A percentile compares a stretch with the other conserved stretches of the same genome.
Conservation (phyloP, 2,888 invertebrate genomes). For the Drosophila differens region DNA sequence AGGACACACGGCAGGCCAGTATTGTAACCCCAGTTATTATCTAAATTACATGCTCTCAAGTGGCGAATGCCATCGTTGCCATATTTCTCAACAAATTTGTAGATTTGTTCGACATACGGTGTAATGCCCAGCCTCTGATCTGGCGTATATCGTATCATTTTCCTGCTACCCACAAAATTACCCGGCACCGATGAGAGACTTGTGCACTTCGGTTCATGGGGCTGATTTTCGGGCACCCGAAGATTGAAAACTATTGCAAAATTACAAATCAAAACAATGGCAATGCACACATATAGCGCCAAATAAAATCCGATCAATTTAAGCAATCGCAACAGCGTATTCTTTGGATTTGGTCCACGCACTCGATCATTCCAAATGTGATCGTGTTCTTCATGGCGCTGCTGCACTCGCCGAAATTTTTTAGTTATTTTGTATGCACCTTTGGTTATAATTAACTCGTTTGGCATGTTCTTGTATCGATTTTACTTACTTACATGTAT, state of each 20-base stretch:
- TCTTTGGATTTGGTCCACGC: background rate
- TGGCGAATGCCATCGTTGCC: slow-evolving; percentile 27
- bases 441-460: slow-evolving; percentile 34
- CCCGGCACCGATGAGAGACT: slow-evolving; percentile 50
- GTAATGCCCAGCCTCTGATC: slow-evolving; percentile 12
- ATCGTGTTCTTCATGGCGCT: slow-evolving; percentile 3
- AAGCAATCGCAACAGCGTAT: background rate
- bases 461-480: slow-evolving; percentile 42
- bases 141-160: slow-evolving; percentile 36
- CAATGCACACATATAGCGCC: slow-evolving; percentile 23
- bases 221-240: slow-evolving; percentile 14
- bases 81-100: slow-evolving; percentile 23
- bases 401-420: slow-evolving; percentile 31
- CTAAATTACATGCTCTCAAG: slow-evolving; percentile 51
- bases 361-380: background rate
- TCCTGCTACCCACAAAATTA: slow-evolving; percentile 8
- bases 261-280: slow-evolving; percentile 7
- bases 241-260: slow-evolving; percentile 15
- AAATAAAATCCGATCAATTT: slow-evolving; percentile 30
- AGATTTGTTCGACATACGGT: slow-evolving; percentile 33
- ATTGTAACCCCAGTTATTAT: slow-evolving; percentile 58
- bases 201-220: slow-evolving; percentile 40
- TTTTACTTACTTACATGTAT: background rate
- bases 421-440: slow-evolving; percentile 42
- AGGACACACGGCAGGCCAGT: slow-evolving; percentile 56